These are phyloP conservation scores for Acyrthosiphon pisum DNA, from an alignment of 1,140 invertebrate genomes.

Conservation along the genomic window DNA sequence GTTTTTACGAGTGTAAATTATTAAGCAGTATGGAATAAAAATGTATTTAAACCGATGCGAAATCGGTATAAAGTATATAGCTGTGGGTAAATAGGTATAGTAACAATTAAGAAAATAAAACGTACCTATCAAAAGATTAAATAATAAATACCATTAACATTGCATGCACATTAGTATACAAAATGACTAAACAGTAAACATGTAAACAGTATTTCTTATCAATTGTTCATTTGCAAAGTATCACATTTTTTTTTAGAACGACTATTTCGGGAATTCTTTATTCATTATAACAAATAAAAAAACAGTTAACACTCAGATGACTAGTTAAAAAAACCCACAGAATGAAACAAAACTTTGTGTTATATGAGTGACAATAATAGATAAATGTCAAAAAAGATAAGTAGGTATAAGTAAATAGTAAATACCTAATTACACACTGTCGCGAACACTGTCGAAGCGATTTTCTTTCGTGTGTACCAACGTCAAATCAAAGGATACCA, in stretches of 20 bases:
- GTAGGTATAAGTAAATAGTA: neutral
- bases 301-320: neutral
- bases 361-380: neutral
- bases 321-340: neutral
- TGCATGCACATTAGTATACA: neutral
- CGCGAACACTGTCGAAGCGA: neutral
- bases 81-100: neutral
- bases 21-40: neutral
- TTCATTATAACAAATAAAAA: neutral
- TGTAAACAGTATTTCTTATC: conserved; percentile 8
- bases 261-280: neutral
- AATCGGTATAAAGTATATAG: neutral
- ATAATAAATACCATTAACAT: conserved; percentile 18
- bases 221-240: neutral
- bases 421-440: neutral
- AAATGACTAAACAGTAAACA: conserved; percentile 17
- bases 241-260: neutral
- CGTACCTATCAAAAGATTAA: neutral
- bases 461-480: neutral
- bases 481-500: neutral
- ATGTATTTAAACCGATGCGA: neutral
- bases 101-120: conserved; percentile 15
- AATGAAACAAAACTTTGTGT: neutral
- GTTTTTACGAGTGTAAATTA: neutral
- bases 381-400: neutral